These are phyloP conservation scores for Nothobranchius kuhntae DNA, from an alignment of 2,113 vertebrate genomes.

Conservation along the genomic window DNA sequence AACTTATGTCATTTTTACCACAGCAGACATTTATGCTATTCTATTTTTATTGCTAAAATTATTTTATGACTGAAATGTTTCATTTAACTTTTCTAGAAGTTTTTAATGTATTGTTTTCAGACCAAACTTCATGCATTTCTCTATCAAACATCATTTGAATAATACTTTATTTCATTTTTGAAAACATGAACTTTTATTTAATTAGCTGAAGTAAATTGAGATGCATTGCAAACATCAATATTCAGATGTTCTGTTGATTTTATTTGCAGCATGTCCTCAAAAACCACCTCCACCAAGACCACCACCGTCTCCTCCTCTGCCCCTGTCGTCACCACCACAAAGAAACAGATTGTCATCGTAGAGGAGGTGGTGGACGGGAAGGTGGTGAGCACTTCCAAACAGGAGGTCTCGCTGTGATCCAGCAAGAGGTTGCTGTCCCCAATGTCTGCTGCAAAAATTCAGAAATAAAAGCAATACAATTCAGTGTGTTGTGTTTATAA, in stretches of 20 bases:
- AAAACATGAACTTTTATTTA: too few relatives aligned
- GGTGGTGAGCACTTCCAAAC: slow-evolving; percentile 39
- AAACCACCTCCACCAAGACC: background rate
- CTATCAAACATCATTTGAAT: too few relatives aligned
- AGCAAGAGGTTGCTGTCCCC: background rate
- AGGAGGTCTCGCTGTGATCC: slow-evolving; percentile 9
- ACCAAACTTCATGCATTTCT: too few relatives aligned
- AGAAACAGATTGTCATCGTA: slow-evolving; percentile 5
- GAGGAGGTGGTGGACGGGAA: slow-evolving; percentile 41
- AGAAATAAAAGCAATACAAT: slow-evolving; percentile 9
- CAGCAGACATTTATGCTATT: too few relatives aligned
- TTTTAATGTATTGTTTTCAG: too few relatives aligned
- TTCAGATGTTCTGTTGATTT: background rate
- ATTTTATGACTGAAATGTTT: too few relatives aligned
- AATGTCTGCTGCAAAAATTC: slow-evolving; percentile 9
- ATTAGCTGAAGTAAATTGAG: too few relatives aligned
- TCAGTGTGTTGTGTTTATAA: slow-evolving; percentile 1
- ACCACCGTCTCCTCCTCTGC: background rate
- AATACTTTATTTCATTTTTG: too few relatives aligned
- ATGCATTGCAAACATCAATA: too few relatives aligned
- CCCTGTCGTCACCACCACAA: background rate
- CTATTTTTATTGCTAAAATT: too few relatives aligned
- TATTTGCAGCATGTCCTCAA: background rate
- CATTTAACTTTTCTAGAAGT: too few relatives aligned
- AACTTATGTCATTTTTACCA: background rate